Conservation (phyloP, 1,140 invertebrate species). For the Mylabris phalerata region DNA sequence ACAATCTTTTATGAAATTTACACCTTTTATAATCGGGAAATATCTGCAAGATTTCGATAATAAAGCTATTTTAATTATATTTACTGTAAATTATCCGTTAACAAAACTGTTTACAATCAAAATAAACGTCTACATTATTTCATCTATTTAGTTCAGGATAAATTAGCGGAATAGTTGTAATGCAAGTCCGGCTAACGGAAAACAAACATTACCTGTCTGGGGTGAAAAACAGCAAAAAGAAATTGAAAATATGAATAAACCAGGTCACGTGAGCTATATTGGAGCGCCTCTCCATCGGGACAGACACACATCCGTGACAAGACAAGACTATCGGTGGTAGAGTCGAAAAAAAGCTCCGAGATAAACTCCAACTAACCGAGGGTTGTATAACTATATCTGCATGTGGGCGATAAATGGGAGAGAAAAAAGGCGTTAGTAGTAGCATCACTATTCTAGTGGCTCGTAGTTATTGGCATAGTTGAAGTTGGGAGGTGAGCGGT, state of each 20-base stretch:
- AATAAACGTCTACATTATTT: not conserved
- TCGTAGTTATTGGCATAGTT: slow-evolving; percentile 25
- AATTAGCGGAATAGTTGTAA: not conserved
- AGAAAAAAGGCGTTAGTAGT: not conserved
- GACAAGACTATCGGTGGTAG: not conserved
- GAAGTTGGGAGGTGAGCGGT: not conserved
- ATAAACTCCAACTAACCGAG: too few relatives aligned
- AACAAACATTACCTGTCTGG: slow-evolving; percentile 13
- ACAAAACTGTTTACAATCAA: not conserved
- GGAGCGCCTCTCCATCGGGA: slow-evolving; percentile 10
- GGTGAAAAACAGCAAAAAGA: slow-evolving; percentile 21
- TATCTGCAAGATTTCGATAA: too few relatives aligned
- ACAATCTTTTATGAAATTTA: too few relatives aligned
- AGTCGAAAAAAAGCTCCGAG: too few relatives aligned
- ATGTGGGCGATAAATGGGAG: not conserved
- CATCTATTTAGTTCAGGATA: not conserved
- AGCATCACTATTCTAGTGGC: not conserved
- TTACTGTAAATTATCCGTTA: not conserved
- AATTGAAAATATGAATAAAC: slow-evolving; percentile 35
- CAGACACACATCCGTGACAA: slow-evolving; percentile 19
- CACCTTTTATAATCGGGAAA: too few relatives aligned
- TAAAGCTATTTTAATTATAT: too few relatives aligned
- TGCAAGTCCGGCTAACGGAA: slow-evolving; percentile 9
- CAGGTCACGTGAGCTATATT: slow-evolving; percentile 25
- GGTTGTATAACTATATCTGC: not conserved